Evolutionary conservation across 1,140 invertebrate genomes (phyloP), one percentile per base, ranked within the genome.

Genomic region (Lysiphlebus fabarum): DNA sequence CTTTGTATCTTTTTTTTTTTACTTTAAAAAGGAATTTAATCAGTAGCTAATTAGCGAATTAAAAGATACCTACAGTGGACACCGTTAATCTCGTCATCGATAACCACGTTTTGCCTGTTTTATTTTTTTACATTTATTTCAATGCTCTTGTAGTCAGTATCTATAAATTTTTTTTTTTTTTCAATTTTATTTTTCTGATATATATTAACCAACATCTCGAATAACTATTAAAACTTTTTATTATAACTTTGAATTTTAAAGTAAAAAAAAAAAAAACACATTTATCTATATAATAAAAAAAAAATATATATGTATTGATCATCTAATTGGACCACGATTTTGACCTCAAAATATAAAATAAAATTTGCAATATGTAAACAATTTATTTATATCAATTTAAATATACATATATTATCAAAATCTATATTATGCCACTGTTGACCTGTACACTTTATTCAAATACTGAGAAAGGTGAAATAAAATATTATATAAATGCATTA

Each of bases 251-350:
- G n/a, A n/a, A n/a, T n/a, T n/a, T 1, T 26, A 26, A 70, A 68
- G 57, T 53, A 40, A 58, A 48, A 42, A 47, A 51, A 44, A 51
- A 33, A n/a, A n/a, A n/a, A n/a, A n/a, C n/a, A n/a, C n/a, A n/a
- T n/a, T n/a, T 14, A 48, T 45, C 36, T n/a, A 37, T 26, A 26
- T 26, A 61, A 63, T 65, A 59, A 51, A 50, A 41, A 55, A 57
- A 47, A 51, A 50, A 47, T 56, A 10, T 11, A 40, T 37, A 42
- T 33, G 45, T 34, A 34, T 12, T 40, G 44, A 61, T 58, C 70
- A 67, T 71, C 67, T 78, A 77, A 77, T 77, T 77, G 75, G 75
- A 75, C 75, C 75, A 78, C 75, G 76, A 78, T 72, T 76, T 69
- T 75, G 75, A 76, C 75, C 76, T 74, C 66, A 68, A 74, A 76